Conservation (phyloP, 2,113 vertebrate genomes). For the Planiliza haematocheilus region DNA sequence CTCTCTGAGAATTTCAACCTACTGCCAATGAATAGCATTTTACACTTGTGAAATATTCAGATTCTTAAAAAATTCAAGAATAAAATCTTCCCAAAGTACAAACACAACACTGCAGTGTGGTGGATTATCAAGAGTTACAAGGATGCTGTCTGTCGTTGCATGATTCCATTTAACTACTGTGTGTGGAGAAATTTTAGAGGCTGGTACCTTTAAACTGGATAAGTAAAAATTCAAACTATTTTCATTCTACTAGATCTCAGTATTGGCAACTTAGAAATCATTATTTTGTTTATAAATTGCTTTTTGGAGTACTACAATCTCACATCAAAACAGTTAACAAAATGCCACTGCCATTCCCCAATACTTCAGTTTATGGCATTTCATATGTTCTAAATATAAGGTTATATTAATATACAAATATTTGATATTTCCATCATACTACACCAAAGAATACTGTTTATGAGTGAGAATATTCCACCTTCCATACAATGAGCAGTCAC, state of each 20-base stretch:
- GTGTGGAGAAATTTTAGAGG: neutral
- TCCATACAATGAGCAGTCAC: neutral
- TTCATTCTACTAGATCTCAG: neutral
- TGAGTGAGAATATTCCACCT: neutral
- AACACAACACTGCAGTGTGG: no score
- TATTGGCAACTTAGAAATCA: neutral
- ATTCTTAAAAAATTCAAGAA: neutral
- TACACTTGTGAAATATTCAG: neutral
- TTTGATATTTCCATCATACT: no score
- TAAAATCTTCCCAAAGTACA: no score
- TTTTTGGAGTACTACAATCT: neutral
- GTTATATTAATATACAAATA: no score
- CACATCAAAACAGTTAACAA: neutral
- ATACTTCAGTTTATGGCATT: neutral
- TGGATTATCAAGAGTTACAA: neutral
- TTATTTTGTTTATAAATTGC: neutral
- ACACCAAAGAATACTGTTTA: no score
- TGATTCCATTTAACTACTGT: neutral
- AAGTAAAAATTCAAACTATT: neutral
- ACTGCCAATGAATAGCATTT: neutral
- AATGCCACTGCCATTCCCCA: neutral
- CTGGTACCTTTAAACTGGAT: no score
- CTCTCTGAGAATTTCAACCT: neutral
- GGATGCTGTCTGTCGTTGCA: neutral
- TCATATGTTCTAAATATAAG: neutral